Percentiles rank a stretch among this genome's conserved stretches.
Evolutionary conservation across 2,888 invertebrate species (phyloP).

Genomic region (Cantharis flavilabris): DNA sequence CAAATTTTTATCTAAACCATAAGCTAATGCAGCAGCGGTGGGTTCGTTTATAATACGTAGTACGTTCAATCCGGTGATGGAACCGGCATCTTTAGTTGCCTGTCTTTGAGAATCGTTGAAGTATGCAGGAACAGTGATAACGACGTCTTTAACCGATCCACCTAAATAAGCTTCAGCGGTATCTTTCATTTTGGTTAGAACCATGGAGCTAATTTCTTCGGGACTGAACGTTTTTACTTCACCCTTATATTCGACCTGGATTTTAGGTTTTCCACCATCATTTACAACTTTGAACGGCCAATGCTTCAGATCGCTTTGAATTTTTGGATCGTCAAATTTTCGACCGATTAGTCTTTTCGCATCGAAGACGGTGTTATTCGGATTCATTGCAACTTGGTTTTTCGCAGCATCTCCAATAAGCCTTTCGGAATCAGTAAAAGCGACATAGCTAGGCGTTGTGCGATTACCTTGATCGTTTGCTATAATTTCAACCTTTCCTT

Average conservation of each 20-base stretch:
- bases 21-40: slow-evolving; percentile 74
- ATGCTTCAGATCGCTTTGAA: slow-evolving; percentile 79
- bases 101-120: slow-evolving; percentile 74
- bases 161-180: slow-evolving; percentile 77
- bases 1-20: slow-evolving; percentile 72
- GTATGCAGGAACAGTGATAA: slow-evolving; percentile 78
- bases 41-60: slow-evolving; percentile 84
- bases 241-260: slow-evolving; percentile 69
- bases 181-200: slow-evolving; percentile 65
- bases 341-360: slow-evolving; percentile 80
- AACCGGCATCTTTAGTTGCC: slow-evolving; percentile 84
- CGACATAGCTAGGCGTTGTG: slow-evolving; percentile 86
- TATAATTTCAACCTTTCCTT: slow-evolving; percentile 84
- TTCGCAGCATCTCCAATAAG: slow-evolving; percentile 87
- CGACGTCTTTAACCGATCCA: slow-evolving; percentile 68
- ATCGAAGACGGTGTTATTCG: slow-evolving; percentile 73
- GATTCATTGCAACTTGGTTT: slow-evolving; percentile 79
- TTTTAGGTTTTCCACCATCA: slow-evolving; percentile 69
- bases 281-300: slow-evolving; percentile 81
- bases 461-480: slow-evolving; percentile 89
- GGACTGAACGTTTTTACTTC: slow-evolving; percentile 67
- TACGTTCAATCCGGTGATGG: slow-evolving; percentile 73
- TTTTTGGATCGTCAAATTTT: slow-evolving; percentile 73
- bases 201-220: slow-evolving; percentile 74
- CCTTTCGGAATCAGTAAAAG: slow-evolving; percentile 83